These are phyloP conservation scores for Pammene fasciana DNA, from an alignment of 2,888 invertebrate species.

Conservation along the genomic window DNA sequence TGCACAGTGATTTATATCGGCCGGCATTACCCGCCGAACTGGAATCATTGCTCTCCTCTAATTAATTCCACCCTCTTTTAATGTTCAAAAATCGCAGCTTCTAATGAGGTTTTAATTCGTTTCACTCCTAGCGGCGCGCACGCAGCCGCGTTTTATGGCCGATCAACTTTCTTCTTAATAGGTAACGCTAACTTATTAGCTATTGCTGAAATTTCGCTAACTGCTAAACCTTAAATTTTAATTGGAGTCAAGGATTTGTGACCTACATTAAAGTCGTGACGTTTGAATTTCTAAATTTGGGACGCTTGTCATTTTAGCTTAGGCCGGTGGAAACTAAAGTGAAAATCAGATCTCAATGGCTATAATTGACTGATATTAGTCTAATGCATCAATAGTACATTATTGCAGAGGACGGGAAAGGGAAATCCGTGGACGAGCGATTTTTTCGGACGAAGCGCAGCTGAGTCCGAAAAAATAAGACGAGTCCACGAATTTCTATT, in stretches of 20 bases:
- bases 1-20: constrained; percentile 65
- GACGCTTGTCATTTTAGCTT: background rate
- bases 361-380: background rate
- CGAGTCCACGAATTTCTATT: too few relatives aligned
- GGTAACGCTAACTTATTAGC: constrained; percentile 40
- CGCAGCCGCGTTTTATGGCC: constrained; percentile 56
- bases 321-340: background rate
- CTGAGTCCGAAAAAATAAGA: too few relatives aligned
- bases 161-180: constrained; percentile 50
- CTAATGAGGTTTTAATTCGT: constrained; percentile 84
- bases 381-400: background rate
- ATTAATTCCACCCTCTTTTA: constrained; percentile 81
- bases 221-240: constrained; percentile 21
- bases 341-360: background rate
- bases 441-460: too few relatives aligned
- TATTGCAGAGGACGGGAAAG: too few relatives aligned
- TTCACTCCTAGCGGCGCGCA: constrained; percentile 69
- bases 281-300: constrained; percentile 9
- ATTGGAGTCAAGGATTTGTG: constrained; percentile 20
- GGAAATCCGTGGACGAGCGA: too few relatives aligned
- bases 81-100: constrained; percentile 82
- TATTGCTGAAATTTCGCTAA: constrained; percentile 31
- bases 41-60: constrained; percentile 80
- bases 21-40: constrained; percentile 74
- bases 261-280: constrained; percentile 18